Conservation (phyloP, 1,140 invertebrate species). For the Dendrolimus punctatus region DNA sequence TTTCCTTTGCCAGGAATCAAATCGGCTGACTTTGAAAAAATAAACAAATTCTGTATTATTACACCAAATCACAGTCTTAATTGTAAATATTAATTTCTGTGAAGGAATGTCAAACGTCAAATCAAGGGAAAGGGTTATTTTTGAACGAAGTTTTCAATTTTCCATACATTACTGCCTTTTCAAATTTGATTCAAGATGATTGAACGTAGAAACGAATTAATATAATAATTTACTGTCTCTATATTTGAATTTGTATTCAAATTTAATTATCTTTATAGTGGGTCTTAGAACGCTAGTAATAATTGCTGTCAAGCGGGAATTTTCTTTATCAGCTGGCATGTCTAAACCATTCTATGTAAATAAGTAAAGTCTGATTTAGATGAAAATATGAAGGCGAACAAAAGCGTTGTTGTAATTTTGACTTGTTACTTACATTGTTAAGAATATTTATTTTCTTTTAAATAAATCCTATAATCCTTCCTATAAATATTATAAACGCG, state of each 20-base stretch:
- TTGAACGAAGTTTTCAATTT: conserved; percentile 1
- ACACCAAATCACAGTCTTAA: too few relatives aligned
- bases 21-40: too few relatives aligned
- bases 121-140: background rate
- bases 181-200: background rate
- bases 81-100: too few relatives aligned
- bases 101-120: too few relatives aligned
- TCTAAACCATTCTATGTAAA: conserved; percentile 8
- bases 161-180: background rate
- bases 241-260: too few relatives aligned
- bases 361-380: conserved; percentile 1
- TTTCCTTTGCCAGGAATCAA: too few relatives aligned
- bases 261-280: too few relatives aligned
- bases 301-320: background rate
- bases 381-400: conserved; percentile 13
- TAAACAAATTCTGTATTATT: too few relatives aligned
- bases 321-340: background rate
- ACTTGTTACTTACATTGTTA: conserved; percentile 17
- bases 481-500: too few relatives aligned
- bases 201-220: background rate
- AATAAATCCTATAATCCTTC: too few relatives aligned
- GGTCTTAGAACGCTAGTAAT: too few relatives aligned
- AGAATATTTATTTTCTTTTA: conserved; percentile 16
- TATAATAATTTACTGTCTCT: background rate
- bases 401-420: conserved; percentile 17